Percentiles rank a stretch among this genome's conserved stretches.
Evolutionary conservation across 2,797 vertebrate species (phyloP).

Genomic region (Tauraco hartlaubi): DNA sequence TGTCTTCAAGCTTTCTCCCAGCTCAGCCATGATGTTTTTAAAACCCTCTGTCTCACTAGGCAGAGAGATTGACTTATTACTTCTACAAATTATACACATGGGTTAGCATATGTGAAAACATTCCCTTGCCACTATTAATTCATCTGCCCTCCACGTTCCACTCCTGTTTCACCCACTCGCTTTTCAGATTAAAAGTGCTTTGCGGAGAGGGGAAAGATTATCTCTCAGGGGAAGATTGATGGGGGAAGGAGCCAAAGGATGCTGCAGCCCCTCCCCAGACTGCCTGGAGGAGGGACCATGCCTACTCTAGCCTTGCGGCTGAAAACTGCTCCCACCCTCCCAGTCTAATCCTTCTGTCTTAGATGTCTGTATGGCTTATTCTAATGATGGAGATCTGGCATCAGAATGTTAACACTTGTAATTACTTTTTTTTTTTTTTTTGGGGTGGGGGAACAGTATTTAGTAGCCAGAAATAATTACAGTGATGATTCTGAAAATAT

Average conservation of each 20-base stretch:
- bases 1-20: neutral
- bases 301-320: neutral
- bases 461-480: neutral
- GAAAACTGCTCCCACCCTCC: neutral
- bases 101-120: slow-evolving; percentile 37
- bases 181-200: slow-evolving; percentile 40
- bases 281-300: neutral
- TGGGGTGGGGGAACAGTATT: neutral
- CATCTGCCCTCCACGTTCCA: neutral
- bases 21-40: neutral
- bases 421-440: neutral
- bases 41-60: slow-evolving; percentile 16
- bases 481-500: neutral
- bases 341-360: neutral
- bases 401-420: neutral
- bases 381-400: neutral
- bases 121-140: slow-evolving; percentile 35
- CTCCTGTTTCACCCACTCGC: slow-evolving; percentile 19
- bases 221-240: slow-evolving; percentile 17
- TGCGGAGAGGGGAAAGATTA: slow-evolving; percentile 16
- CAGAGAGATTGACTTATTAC: slow-evolving; percentile 23
- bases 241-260: slow-evolving; percentile 25
- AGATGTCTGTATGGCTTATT: neutral
- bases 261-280: neutral
- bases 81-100: neutral